Evolutionary conservation across 2,888 invertebrate species (phyloP).

Genomic region (Romanomermis culicivorax): DNA sequence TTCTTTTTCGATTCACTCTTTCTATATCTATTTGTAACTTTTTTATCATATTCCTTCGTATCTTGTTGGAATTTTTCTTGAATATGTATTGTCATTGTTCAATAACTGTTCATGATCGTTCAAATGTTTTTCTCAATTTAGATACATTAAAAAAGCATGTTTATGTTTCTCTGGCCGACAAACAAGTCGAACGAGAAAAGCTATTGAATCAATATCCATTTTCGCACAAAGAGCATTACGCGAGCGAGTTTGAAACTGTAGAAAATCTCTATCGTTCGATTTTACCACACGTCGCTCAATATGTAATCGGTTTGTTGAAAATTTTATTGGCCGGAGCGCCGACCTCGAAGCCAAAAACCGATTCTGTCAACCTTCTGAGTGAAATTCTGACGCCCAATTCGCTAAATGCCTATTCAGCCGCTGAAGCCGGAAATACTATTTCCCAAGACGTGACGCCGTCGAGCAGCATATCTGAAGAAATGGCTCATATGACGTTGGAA

Average conservation of each 20-base stretch:
- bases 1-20: slow-evolving; percentile 4
- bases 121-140: slow-evolving; percentile 18
- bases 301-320: slow-evolving; percentile 63
- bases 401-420: background rate
- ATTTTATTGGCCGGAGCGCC: slow-evolving; percentile 90
- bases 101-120: slow-evolving; percentile 2
- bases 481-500: slow-evolving; percentile 56
- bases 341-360: slow-evolving; percentile 92
- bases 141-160: slow-evolving; percentile 45
- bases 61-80: too few species aligned
- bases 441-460: background rate
- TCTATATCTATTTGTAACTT: background rate
- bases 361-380: slow-evolving; percentile 91
- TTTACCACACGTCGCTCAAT: slow-evolving; percentile 81
- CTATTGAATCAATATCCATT: slow-evolving; percentile 22
- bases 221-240: slow-evolving; percentile 40
- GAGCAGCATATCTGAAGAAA: background rate
- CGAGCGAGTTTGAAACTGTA: slow-evolving; percentile 52
- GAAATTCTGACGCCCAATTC: slow-evolving; percentile 56
- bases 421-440: background rate
- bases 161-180: slow-evolving; percentile 73
- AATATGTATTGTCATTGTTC: background rate
- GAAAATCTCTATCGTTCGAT: slow-evolving; percentile 81
- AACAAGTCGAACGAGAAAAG: slow-evolving; percentile 45
- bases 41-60: background rate